Evolutionary conservation across 2,797 vertebrate genomes (phyloP), one percentile per base, ranked within the genome.

Genomic region (Myripristis murdjan): DNA sequence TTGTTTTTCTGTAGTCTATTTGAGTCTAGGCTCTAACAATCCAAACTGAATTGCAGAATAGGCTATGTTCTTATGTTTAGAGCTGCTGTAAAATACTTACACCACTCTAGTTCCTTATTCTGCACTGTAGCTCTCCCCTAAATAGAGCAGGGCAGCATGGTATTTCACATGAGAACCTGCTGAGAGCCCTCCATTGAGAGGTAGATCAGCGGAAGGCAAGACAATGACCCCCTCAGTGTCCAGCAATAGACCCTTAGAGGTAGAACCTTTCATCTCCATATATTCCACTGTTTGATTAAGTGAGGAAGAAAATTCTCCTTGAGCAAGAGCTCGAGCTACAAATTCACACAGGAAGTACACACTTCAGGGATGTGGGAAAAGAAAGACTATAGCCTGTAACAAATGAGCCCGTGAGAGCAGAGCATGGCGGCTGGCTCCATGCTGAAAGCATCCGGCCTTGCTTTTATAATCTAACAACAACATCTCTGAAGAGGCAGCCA

Each of bases 391-490:
- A 82, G 90, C 78, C 85, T 85, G 86, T 80, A 90, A 88, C 89
- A 92, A 91, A 93, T 88, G 79, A 85, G 88, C 87, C 90, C 64
- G 91, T 90, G 91, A 93, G 91, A 93, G 91, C 88, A 52, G 79
- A 85, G 82, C 84, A 70, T 56, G 86, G 91, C 79, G 81, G 86
- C 87, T 65, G 86, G 90, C 91, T 93, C 91, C 87, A 87, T 88
- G 87, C 91, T 91, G 91, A 94, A 94, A 93, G 92, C 92, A 93
- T 93, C 92, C 88, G 75, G 92, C 89, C 86, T 58, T 3, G 82
- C 92, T 92, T 94, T 94, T 93, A 91, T 89, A 91, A 89, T 91
- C 89, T 81, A 93, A 93, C 91, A 93, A 93, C 92, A 94, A 89
- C 91, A 92, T 89, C 85, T 89, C 88, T 94, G 93, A 93, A 93